A percentile compares a stretch with the other conserved stretches of the same genome.
Conservation (phyloP, 2,888 invertebrate genomes). For the Pherbina coryleti region DNA sequence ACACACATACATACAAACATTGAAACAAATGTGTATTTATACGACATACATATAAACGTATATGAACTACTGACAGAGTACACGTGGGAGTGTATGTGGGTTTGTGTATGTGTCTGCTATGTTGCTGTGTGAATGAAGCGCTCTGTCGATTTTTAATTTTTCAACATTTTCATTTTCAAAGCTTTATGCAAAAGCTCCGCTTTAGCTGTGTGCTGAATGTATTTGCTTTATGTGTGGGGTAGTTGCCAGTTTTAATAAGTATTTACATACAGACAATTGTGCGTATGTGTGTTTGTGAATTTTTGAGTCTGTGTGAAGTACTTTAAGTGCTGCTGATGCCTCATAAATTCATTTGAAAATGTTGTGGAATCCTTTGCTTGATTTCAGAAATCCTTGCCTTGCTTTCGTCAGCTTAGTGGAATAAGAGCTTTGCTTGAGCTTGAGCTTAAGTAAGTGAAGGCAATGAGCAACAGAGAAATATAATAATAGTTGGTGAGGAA, state of each 20-base stretch:
- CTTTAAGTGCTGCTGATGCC: slow-evolving; percentile 12
- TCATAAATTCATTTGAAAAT: slow-evolving; percentile 11
- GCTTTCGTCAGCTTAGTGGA: background rate
- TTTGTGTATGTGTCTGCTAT: background rate
- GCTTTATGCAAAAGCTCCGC: background rate
- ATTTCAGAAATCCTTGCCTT: background rate
- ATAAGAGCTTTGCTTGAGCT: background rate
- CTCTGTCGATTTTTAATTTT: slow-evolving; percentile 32
- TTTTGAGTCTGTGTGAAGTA: background rate
- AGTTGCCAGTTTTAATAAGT: background rate
- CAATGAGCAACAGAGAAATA: background rate
- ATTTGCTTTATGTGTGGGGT: background rate
- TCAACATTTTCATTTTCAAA: slow-evolving; percentile 18
- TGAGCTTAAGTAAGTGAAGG: background rate
- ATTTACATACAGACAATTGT: background rate
- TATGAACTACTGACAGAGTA: background rate
- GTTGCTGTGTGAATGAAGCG: background rate
- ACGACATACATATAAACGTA: background rate
- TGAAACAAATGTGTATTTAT: background rate
- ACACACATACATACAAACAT: background rate
- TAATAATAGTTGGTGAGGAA: background rate
- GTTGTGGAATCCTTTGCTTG: background rate
- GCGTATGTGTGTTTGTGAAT: background rate
- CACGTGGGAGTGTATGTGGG: background rate
- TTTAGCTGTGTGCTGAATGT: background rate